A percentile compares a stretch with the other conserved stretches of the same genome.
These are phyloP conservation scores for Atta cephalotes DNA, from an alignment of 1,140 invertebrate genomes.

Conservation along the genomic window DNA sequence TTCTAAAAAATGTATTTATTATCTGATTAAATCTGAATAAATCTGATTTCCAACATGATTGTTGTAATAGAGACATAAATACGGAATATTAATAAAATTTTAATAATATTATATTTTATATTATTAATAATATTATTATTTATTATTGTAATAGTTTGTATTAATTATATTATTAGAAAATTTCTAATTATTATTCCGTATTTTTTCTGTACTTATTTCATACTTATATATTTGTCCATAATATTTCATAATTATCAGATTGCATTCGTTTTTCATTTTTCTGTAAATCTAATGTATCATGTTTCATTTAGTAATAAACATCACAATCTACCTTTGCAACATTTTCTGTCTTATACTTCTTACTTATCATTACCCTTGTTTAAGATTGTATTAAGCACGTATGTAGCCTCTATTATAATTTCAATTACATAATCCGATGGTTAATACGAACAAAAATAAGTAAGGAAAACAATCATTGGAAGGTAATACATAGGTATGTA, in stretches of 20 bases:
- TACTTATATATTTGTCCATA: slow-evolving; percentile 43
- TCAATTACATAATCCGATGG: slow-evolving; percentile 66
- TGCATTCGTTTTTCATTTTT: slow-evolving; percentile 63
- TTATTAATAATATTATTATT: too few species aligned
- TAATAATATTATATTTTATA: background rate
- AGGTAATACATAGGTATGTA: slow-evolving; percentile 79
- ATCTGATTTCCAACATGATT: slow-evolving; percentile 18
- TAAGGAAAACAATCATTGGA: slow-evolving; percentile 73
- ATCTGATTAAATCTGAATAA: background rate
- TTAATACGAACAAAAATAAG: slow-evolving; percentile 69
- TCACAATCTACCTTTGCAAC: slow-evolving; percentile 67
- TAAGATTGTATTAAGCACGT: slow-evolving; percentile 63
- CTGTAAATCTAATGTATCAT: slow-evolving; percentile 75
- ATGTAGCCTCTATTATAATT: slow-evolving; percentile 46
- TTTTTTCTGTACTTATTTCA: background rate
- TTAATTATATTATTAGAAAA: background rate
- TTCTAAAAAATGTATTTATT: background rate
- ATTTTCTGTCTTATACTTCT: slow-evolving; percentile 69
- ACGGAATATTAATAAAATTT: slow-evolving; percentile 33
- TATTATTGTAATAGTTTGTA: background rate
- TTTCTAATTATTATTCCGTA: slow-evolving; percentile 5
- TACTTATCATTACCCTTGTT: slow-evolving; percentile 72
- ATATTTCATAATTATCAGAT: slow-evolving; percentile 56
- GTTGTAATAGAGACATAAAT: background rate
- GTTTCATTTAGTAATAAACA: slow-evolving; percentile 72